These are phyloP conservation scores for Macroteleia sp. DNA, from an alignment of 2,888 invertebrate species.

Conservation along the genomic window DNA sequence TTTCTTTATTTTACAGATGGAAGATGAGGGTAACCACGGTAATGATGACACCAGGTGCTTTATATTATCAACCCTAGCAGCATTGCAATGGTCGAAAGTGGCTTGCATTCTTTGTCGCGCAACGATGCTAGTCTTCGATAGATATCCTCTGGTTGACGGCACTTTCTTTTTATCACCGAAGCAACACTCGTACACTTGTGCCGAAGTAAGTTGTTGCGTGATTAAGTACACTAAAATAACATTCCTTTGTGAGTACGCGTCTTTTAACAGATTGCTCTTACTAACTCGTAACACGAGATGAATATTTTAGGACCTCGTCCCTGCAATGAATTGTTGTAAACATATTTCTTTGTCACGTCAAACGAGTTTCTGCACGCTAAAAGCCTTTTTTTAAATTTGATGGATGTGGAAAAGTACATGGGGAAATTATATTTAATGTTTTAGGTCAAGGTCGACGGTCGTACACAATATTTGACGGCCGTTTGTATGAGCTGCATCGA, in stretches of 20 bases:
- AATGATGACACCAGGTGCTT: conserved; percentile 99
- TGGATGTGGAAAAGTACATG: conserved; percentile 27
- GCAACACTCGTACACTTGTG: conserved; percentile 93
- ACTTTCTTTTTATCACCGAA: conserved; percentile 98
- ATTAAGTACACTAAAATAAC: too few species aligned
- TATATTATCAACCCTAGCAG: conserved; percentile 96
- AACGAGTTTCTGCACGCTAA: background rate
- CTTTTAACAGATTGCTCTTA: conserved; percentile 11
- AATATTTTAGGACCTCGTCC: background rate
- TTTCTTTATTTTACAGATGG: conserved; percentile 89
- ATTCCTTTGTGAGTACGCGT: background rate
- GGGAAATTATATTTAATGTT: conserved; percentile 70
- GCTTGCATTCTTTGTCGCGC: conserved; percentile 95
- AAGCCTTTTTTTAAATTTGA: conserved; percentile 20
- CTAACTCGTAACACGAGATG: conserved; percentile 14
- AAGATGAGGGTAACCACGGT: conserved; percentile 99
- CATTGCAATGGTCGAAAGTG: conserved; percentile 93
- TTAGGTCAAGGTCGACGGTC: conserved; percentile 95
- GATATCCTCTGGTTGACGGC: conserved; percentile 98
- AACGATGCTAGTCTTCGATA: conserved; percentile 96
- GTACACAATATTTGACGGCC: conserved; percentile 94
- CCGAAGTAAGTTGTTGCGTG: conserved; percentile 92
- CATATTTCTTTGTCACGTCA: background rate
- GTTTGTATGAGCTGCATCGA: conserved; percentile 98
- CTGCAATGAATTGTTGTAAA: background rate